A percentile compares a stretch with the other conserved stretches of the same genome.
phyloP scores from a whole-genome alignment of 2,113 vertebrate genomes.

The Eurypyga helias region DNA sequence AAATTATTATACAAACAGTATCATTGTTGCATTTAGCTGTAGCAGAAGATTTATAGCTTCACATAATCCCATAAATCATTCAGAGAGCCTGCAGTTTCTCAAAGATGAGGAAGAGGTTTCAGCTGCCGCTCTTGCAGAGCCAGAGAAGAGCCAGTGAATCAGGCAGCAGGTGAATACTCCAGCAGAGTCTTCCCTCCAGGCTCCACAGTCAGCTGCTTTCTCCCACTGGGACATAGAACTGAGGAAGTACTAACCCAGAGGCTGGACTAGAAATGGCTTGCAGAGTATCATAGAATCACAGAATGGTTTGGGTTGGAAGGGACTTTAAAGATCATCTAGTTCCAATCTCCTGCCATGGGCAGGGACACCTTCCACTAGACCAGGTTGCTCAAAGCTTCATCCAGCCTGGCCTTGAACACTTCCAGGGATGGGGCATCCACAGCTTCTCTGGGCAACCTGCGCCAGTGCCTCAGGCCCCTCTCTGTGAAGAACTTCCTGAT shows the following conservation, averaged over 20 bases:
- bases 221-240: fast-evolving
- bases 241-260: neutral
- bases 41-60: constrained; percentile 22
- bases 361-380: no score
- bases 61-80: neutral
- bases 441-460: no score
- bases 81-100: constrained; percentile 30
- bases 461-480: no score
- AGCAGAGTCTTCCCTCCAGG: neutral
- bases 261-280: fast-evolving
- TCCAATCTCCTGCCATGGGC: no score
- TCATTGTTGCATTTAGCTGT: neutral
- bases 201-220: neutral
- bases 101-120: neutral
- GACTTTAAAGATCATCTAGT: no score
- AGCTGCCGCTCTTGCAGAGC: neutral
- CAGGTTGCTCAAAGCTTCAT: no score
- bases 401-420: no score
- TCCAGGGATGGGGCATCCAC: no score
- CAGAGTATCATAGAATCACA: no score
- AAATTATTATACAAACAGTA: constrained; percentile 3
- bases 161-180: neutral
- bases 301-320: no score
- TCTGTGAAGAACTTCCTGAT: no score
- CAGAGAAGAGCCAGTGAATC: neutral